Conservation (phyloP, 2,888 invertebrate species). For the Agonum fuliginosum region DNA sequence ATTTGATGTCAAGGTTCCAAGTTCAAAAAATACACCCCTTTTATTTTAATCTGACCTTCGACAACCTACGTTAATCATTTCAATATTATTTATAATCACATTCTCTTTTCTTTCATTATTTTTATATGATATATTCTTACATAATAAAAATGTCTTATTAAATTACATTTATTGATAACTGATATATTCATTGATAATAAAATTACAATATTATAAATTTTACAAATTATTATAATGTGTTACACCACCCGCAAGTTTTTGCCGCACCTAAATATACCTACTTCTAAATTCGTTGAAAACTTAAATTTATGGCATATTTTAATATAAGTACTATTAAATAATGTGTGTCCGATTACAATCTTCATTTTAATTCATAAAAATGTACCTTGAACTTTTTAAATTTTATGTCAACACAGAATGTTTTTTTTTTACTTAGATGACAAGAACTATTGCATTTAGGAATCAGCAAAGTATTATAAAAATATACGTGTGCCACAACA, state of each 20-base stretch:
- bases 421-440: slow-evolving; percentile 21
- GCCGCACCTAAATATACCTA: background rate
- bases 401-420: background rate
- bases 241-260: background rate
- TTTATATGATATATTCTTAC: background rate
- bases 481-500: too few species aligned
- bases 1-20: slow-evolving; percentile 23
- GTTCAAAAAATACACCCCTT: slow-evolving; percentile 11
- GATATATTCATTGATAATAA: background rate
- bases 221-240: background rate
- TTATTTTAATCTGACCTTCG: slow-evolving; percentile 26
- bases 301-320: slow-evolving; percentile 26
- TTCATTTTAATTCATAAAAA: slow-evolving; percentile 13
- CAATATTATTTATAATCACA: background rate
- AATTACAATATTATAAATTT: background rate
- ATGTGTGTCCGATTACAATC: slow-evolving; percentile 7
- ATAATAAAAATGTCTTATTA: too few species aligned
- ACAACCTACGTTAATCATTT: slow-evolving; percentile 17
- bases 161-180: background rate
- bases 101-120: slow-evolving; percentile 5
- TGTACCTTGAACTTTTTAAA: slow-evolving; percentile 43
- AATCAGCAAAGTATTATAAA: background rate
- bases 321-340: slow-evolving; percentile 21
- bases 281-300: slow-evolving; percentile 1
- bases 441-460: background rate